Evolutionary conservation across 2,888 invertebrate genomes (phyloP).

Genomic region (Polymixis lichenea): DNA sequence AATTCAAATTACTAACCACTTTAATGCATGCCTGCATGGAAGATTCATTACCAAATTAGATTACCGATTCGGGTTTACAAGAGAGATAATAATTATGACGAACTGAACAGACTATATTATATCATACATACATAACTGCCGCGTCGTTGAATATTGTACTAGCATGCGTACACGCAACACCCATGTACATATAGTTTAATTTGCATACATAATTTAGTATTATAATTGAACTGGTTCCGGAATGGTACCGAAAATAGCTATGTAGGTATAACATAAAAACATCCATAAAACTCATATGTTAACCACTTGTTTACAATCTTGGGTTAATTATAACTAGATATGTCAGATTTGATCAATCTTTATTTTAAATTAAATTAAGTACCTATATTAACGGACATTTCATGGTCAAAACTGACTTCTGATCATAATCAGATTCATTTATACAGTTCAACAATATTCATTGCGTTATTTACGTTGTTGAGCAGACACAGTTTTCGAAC

Average conservation of each 20-base stretch:
- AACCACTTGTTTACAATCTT: background rate
- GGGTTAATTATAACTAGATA: background rate
- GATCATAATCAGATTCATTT: background rate
- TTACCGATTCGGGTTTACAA: background rate
- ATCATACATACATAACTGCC: no score
- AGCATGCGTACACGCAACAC: background rate
- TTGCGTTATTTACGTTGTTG: no score
- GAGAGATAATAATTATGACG: background rate
- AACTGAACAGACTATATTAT: background rate
- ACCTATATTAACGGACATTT: no score
- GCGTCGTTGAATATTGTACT: background rate
- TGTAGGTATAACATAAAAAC: background rate
- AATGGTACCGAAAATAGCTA: background rate
- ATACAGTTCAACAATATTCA: no score
- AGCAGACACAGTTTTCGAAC: no score
- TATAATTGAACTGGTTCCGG: background rate
- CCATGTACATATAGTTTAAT: background rate
- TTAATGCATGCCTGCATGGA: background rate
- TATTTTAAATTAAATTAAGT: background rate
- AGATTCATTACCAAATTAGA: conserved; percentile 6
- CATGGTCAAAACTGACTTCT: background rate
- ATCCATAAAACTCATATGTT: conserved; percentile 2
- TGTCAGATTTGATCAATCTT: background rate
- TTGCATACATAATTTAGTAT: conserved; percentile 7
- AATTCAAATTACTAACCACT: conserved; percentile 1